phyloP scores from a whole-genome alignment of 2,888 invertebrate species.

The Chouioia cunea region DNA sequence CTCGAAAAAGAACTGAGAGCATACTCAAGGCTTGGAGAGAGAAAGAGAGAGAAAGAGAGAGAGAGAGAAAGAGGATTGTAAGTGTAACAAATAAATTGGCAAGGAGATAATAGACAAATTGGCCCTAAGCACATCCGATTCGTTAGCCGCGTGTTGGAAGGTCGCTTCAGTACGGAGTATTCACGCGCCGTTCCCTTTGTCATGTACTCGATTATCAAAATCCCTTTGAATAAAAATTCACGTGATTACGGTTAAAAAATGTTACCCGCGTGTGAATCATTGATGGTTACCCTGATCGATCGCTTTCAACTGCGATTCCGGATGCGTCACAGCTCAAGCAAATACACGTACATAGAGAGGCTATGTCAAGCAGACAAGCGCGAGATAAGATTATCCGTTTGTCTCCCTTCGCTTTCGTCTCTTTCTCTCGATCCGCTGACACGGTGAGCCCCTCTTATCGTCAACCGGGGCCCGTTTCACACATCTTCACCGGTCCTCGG shows the following conservation, averaged over 20 bases:
- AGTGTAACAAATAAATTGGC: slow-evolving; percentile 64
- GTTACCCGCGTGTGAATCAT: too few species aligned
- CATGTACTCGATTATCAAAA: not conserved
- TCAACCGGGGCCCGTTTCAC: not conserved
- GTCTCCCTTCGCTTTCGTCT: not conserved
- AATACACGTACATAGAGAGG: slow-evolving; percentile 20
- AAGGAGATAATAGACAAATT: slow-evolving; percentile 66
- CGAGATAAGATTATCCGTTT: slow-evolving; percentile 32
- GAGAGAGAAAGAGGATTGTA: slow-evolving; percentile 53
- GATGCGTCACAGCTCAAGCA: slow-evolving; percentile 31
- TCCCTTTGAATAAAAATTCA: not conserved
- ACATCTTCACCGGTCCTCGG: not conserved
- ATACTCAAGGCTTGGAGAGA: slow-evolving; percentile 25
- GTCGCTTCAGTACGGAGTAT: slow-evolving; percentile 38
- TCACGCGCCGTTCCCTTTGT: slow-evolving; percentile 19
- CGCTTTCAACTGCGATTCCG: not conserved
- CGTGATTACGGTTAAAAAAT: too few species aligned
- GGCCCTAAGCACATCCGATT: slow-evolving; percentile 64
- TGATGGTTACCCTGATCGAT: too few species aligned
- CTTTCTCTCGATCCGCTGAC: not conserved
- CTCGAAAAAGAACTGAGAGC: slow-evolving; percentile 1
- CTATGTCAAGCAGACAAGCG: not conserved
- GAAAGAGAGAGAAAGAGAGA: slow-evolving; percentile 31
- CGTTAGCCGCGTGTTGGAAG: slow-evolving; percentile 60
- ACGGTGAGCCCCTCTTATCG: slow-evolving; percentile 10